These are phyloP conservation scores for Invenusta paracnida DNA, from an alignment of 2,888 invertebrate genomes.

Conservation along the genomic window DNA sequence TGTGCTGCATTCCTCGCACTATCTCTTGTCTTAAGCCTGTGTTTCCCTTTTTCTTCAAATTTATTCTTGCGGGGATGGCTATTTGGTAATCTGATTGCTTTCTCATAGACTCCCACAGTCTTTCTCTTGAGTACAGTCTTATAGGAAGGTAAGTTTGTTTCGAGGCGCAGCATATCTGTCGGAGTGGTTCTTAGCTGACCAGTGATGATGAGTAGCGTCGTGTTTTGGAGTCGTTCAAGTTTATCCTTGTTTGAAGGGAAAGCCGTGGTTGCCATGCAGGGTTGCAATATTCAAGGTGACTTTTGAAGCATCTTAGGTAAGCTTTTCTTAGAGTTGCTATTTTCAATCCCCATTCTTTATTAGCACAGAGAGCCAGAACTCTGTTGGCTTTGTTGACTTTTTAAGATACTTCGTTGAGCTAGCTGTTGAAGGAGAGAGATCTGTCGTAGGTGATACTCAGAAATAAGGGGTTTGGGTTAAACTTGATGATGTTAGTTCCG, in stretches of 20 bases:
- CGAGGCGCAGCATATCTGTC: not conserved
- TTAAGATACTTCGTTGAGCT: not conserved
- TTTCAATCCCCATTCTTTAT: slow-evolving; percentile 15
- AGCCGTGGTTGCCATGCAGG: slow-evolving; percentile 1
- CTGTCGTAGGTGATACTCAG: not conserved
- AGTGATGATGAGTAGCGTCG: not conserved
- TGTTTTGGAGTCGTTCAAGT: slow-evolving; percentile 1
- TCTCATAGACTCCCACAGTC: slow-evolving; percentile 3
- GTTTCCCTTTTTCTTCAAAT: not conserved
- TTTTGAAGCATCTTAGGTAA: not conserved
- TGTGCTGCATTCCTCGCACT: slow-evolving; percentile 4
- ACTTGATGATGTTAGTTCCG: not conserved
- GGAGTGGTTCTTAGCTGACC: slow-evolving; percentile 11
- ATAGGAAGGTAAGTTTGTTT: not conserved
- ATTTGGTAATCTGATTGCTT: not conserved
- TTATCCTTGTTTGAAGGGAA: slow-evolving; percentile 12
- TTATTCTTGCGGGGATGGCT: not conserved
- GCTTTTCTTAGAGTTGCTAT: not conserved
- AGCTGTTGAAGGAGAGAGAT: not conserved
- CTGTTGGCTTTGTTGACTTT: slow-evolving; percentile 5
- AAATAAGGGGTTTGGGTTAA: not conserved
- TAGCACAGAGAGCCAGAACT: not conserved
- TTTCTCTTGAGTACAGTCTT: slow-evolving; percentile 4
- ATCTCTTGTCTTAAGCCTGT: slow-evolving; percentile 12
- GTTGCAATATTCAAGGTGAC: not conserved